Evolutionary conservation across 2,113 vertebrate genomes (phyloP).

Genomic region (Apaloderma vittatum): DNA sequence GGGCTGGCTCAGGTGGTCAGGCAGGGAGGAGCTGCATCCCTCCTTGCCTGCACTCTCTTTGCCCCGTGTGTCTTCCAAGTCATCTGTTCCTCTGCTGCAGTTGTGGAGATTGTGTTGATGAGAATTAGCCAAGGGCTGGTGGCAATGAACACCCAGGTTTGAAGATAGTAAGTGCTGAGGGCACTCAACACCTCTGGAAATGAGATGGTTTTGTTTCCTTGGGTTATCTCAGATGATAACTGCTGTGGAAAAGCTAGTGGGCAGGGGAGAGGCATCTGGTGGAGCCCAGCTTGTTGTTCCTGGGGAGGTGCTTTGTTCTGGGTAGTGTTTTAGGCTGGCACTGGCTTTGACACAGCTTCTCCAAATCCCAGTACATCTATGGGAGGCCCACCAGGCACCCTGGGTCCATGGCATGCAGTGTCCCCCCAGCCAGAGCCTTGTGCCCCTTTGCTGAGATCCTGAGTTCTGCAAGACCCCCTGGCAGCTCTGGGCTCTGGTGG

Average conservation of each 20-base stretch:
- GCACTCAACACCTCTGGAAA: neutral
- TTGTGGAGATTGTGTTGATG: neutral
- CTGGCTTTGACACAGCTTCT: neutral
- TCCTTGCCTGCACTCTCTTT: neutral
- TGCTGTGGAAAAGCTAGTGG: neutral
- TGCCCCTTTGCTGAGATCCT: neutral
- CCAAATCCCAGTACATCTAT: neutral
- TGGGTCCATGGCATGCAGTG: rapidly evolving
- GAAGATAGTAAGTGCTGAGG: neutral
- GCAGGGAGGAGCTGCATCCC: neutral
- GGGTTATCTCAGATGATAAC: neutral
- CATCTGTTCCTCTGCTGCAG: neutral
- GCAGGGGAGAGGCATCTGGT: neutral
- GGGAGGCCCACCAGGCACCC: neutral
- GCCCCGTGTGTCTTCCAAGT: neutral
- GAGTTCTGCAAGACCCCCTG: neutral
- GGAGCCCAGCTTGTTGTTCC: neutral
- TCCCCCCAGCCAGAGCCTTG: rapidly evolving
- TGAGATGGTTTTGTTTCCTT: neutral
- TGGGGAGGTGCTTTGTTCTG: neutral
- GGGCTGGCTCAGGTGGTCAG: neutral
- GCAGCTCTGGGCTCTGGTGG: rapidly evolving
- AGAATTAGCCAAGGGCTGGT: neutral
- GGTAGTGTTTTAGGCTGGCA: neutral
- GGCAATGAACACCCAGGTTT: neutral